Conservation (phyloP, 2,888 invertebrate genomes). For the Antheraea yamamai region DNA sequence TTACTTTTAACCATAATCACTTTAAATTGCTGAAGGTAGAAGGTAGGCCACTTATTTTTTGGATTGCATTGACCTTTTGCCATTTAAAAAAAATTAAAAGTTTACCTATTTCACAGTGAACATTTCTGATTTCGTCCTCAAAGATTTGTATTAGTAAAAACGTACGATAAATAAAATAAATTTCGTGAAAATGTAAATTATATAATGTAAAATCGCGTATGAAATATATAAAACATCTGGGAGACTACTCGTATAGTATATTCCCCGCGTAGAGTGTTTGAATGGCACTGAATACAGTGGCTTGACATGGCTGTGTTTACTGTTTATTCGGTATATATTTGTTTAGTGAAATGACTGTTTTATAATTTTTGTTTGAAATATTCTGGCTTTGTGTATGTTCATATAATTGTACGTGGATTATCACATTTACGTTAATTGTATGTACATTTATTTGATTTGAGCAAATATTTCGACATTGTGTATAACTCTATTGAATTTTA, state of each 20-base stretch:
- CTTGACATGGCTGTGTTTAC: background rate
- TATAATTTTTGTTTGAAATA: constrained; percentile 7
- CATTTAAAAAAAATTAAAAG: too few species aligned
- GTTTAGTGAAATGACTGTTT: constrained; percentile 1
- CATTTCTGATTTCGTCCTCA: background rate
- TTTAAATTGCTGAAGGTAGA: too few species aligned
- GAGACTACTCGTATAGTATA: background rate
- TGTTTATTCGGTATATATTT: background rate
- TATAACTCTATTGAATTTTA: background rate
- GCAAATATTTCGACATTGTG: background rate
- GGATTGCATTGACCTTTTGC: too few species aligned
- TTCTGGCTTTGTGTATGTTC: background rate
- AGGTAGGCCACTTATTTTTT: too few species aligned
- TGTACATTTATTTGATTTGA: background rate
- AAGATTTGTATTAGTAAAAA: background rate
- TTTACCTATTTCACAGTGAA: too few species aligned
- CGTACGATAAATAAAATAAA: background rate
- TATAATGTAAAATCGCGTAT: background rate
- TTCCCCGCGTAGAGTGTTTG: background rate
- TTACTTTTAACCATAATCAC: too few species aligned
- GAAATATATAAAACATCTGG: background rate
- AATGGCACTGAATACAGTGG: background rate
- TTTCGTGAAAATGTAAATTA: background rate
- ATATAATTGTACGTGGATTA: constrained; percentile 1
- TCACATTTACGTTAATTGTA: background rate